Conservation (phyloP, 2,113 vertebrate genomes). For the Sinocyclocheilus anshuiensis region DNA sequence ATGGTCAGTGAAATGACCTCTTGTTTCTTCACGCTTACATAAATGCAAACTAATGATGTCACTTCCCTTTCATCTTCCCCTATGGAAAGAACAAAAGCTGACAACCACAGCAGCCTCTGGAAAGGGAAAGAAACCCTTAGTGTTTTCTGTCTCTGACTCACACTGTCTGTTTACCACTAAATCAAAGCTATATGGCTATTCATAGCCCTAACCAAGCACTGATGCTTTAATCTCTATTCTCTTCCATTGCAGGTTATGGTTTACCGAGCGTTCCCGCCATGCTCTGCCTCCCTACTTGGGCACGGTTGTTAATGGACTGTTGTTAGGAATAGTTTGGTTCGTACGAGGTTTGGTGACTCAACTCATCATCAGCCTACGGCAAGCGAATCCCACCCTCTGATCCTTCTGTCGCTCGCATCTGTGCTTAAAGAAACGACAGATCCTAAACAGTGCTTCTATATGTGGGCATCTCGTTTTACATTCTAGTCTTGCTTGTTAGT, state of each 20-base stretch:
- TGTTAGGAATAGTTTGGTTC: not conserved
- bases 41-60: constrained; percentile 40
- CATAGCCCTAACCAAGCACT: constrained; percentile 5
- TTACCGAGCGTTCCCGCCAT: not conserved
- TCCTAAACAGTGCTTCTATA: not conserved
- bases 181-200: constrained; percentile 33
- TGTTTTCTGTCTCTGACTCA: constrained; percentile 26
- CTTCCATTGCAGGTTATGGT: not conserved
- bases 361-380: not conserved
- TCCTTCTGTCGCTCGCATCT: not conserved
- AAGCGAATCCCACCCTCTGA: not conserved
- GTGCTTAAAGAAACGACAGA: not conserved
- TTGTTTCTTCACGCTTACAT: not conserved
- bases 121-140: constrained; percentile 6
- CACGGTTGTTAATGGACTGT: not conserved
- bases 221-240: constrained; percentile 22
- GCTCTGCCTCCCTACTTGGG: not conserved
- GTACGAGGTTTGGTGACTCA: not conserved
- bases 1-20: not conserved
- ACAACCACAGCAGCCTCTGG: constrained; percentile 27
- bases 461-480: not conserved
- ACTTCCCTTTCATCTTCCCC: constrained; percentile 41
- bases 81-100: constrained; percentile 27
- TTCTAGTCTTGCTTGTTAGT: not conserved
- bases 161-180: constrained; percentile 17